Percentiles rank a stretch among this genome's conserved stretches.
These are phyloP conservation scores for Ophioderma brevispina DNA, from an alignment of 35 echinoderm and acorn worm genomes.

Conservation along the genomic window DNA sequence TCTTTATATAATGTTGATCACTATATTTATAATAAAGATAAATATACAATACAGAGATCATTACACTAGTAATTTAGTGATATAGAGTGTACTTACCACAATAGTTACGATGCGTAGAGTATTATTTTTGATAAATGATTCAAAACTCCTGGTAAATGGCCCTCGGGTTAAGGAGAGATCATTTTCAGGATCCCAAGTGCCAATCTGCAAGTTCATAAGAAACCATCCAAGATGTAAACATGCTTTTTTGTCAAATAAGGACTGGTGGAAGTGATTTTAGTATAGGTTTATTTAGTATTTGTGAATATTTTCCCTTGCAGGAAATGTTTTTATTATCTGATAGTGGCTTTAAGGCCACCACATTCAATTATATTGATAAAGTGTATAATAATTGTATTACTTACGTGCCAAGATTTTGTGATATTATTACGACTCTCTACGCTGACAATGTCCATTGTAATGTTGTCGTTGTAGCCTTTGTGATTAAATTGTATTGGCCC, in stretches of 20 bases:
- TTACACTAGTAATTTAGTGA: background rate
- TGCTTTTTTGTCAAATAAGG: no score
- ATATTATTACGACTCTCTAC: slow-evolving; percentile 71
- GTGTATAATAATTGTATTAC: background rate
- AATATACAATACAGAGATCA: background rate
- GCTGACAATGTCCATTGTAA: slow-evolving; percentile 78
- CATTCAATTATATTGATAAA: background rate
- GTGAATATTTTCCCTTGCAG: background rate
- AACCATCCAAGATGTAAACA: background rate
- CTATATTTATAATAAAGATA: background rate
- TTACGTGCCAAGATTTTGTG: slow-evolving; percentile 66
- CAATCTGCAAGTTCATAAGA: slow-evolving; percentile 68
- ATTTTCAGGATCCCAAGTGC: slow-evolving; percentile 71
- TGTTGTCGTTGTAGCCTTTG: slow-evolving; percentile 65
- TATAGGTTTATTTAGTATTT: no score
- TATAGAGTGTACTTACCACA: slow-evolving; percentile 61
- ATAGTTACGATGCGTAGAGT: slow-evolving; percentile 91
- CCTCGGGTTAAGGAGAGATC: slow-evolving; percentile 56
- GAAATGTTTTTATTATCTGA: background rate
- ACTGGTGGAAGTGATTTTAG: no score
- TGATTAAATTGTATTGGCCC: slow-evolving; percentile 76
- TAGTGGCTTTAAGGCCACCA: background rate
- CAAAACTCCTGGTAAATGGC: slow-evolving; percentile 67
- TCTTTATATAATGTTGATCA: background rate
- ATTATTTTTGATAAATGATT: slow-evolving; percentile 67